Evolutionary conservation across 2,888 invertebrate genomes (phyloP).

Genomic region (Drosophila meridiana): DNA sequence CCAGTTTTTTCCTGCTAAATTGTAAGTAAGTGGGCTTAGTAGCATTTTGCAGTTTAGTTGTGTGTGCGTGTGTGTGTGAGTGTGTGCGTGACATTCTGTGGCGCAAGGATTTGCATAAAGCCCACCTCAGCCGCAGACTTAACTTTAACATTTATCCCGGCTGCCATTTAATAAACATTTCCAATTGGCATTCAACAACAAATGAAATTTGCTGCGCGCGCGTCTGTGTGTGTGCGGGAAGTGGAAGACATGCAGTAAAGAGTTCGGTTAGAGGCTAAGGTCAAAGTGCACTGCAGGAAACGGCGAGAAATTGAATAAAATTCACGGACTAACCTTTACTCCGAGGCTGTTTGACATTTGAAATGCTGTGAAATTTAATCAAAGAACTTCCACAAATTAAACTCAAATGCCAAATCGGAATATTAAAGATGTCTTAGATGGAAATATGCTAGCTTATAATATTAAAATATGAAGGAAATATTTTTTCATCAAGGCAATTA

Average conservation of each 20-base stretch:
- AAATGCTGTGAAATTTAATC: not conserved
- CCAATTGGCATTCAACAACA: conserved; percentile 33
- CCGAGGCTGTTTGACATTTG: not conserved
- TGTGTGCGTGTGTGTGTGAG: conserved; percentile 33
- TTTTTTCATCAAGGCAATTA: no score
- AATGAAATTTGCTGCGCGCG: conserved; percentile 12
- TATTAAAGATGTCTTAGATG: no score
- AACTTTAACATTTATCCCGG: conserved; percentile 63
- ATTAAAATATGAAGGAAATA: not conserved
- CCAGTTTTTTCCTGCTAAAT: conserved; percentile 61
- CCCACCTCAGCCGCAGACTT: conserved; percentile 64
- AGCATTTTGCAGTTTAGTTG: conserved; percentile 73
- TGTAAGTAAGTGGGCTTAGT: conserved; percentile 81
- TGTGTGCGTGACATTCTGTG: conserved; percentile 53
- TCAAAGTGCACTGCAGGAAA: conserved; percentile 47
- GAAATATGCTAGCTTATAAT: not conserved
- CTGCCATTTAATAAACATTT: conserved; percentile 65
- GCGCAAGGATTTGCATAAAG: conserved; percentile 72
- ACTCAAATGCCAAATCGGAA: not conserved
- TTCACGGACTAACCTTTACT: not conserved
- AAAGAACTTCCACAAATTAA: not conserved
- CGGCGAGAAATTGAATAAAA: conserved; percentile 4
- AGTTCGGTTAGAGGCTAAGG: conserved; percentile 43
- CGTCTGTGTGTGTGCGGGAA: not conserved
- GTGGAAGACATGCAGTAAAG: not conserved